A percentile compares a stretch with the other conserved stretches of the same genome.
Evolutionary conservation across 2,797 vertebrate species (phyloP).

Genomic region (Onychomys torridus): DNA sequence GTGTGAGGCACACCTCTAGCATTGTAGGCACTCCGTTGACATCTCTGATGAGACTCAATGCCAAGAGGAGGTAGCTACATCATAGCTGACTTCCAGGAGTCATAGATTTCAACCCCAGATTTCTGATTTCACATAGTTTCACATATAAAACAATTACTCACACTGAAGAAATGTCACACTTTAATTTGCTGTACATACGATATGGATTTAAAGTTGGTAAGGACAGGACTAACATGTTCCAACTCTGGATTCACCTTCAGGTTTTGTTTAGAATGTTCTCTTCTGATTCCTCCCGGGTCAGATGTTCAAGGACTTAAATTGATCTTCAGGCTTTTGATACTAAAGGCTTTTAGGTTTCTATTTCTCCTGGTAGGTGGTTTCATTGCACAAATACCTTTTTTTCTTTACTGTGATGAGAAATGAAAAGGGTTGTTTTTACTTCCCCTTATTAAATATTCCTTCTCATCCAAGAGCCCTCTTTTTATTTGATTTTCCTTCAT

Average conservation of each 20-base stretch:
- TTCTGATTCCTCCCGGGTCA: conserved; percentile 44
- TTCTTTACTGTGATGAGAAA: conserved; percentile 52
- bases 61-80: neutral
- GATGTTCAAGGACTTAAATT: neutral
- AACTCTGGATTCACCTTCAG: conserved; percentile 26
- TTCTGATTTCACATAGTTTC: conserved; percentile 31
- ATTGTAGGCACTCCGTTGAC: neutral
- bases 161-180: neutral
- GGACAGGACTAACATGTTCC: neutral
- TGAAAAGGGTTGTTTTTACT: conserved; percentile 59
- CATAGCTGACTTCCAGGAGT: neutral
- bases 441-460: conserved; percentile 66
- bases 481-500: conserved; percentile 53
- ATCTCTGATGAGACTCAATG: neutral
- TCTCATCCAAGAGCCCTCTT: conserved; percentile 37
- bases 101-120: neutral
- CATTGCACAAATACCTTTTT: conserved; percentile 48
- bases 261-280: conserved; percentile 35
- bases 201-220: conserved; percentile 15
- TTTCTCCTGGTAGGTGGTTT: conserved; percentile 54
- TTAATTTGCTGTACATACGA: neutral
- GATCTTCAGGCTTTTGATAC: conserved; percentile 61
- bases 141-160: neutral
- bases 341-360: conserved; percentile 37
- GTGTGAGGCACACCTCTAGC: neutral